Percentiles rank a stretch among this genome's conserved stretches.
These are phyloP conservation scores for Paramisgurnus dabryanus DNA, from an alignment of 2,113 vertebrate genomes.

Conservation along the genomic window DNA sequence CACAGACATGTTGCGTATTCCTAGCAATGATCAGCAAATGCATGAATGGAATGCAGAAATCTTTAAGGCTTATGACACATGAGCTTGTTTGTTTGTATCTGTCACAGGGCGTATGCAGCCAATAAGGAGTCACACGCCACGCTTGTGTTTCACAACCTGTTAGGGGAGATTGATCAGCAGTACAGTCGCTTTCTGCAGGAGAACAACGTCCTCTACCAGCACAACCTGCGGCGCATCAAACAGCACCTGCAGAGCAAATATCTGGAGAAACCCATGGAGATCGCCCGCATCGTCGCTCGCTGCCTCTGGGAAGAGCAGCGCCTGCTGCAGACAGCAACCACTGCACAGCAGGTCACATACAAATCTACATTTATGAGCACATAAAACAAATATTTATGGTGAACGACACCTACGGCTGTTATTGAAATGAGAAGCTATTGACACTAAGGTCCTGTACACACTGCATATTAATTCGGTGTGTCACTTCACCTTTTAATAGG, in stretches of 20 bases:
- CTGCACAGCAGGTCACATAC: slow-evolving; percentile 83
- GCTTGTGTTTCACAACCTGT: slow-evolving; percentile 95
- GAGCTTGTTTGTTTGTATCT: neutral
- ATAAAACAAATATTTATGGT: neutral
- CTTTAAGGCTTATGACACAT: neutral
- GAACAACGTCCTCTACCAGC: slow-evolving; percentile 96
- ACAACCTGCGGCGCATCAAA: slow-evolving; percentile 96
- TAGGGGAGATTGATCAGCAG: slow-evolving; percentile 98
- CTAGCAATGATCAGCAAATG: neutral
- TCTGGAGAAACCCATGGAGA: slow-evolving; percentile 97
- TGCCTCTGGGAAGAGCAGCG: slow-evolving; percentile 96
- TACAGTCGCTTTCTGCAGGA: slow-evolving; percentile 98
- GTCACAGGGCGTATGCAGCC: slow-evolving; percentile 88
- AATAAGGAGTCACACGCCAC: slow-evolving; percentile 97
- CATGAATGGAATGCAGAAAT: neutral
- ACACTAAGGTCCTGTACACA: too few relatives aligned
- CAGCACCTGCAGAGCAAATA: slow-evolving; percentile 99
- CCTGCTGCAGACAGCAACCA: slow-evolving; percentile 89
- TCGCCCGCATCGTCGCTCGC: slow-evolving; percentile 93
- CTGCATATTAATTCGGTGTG: too few relatives aligned
- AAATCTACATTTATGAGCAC: neutral
- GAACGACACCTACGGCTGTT: too few relatives aligned
- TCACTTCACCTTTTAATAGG: too few relatives aligned
- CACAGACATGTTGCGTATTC: too few relatives aligned
- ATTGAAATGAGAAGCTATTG: too few relatives aligned